Evolutionary conservation across 1,140 invertebrate species (phyloP), one percentile per base, ranked within the genome.

Genomic region (Drosophila malerkotliana): DNA sequence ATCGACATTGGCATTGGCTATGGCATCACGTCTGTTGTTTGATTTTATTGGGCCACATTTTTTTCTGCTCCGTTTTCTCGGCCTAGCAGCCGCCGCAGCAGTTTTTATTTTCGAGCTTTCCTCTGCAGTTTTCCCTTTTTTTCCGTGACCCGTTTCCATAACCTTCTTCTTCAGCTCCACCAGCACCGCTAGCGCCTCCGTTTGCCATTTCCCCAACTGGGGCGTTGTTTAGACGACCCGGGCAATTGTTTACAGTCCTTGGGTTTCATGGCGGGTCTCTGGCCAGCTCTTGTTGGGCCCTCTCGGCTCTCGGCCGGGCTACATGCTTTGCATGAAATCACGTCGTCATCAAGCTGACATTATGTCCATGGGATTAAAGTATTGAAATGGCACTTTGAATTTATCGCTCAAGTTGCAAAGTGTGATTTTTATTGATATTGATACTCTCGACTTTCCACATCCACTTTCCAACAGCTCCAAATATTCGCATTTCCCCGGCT

Each of bases 291-390:
- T 30, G 62, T 69, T 56, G 63, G 63, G 51, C 32, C 30, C 52
- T 49, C 52, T 9, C 66, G 26, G 26, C 26, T 28, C 26, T 28
- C 26, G 26, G 26, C 26, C 26, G 26, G 72, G 73, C 56, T 54
- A 88, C 83, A 89, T 83, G 83, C 79, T 83, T 83, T 88, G 84
- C 83, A 88, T 88, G 79, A 83, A 88, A 88, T 88, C 83, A 88
- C 83, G 84, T 89, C 84, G 84, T 88, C 83, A 88, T 88, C 83
- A 88, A 73, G 83, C 84, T 67, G 72, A 88, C 84, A 88, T 88
- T 88, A 77, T 88, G 76, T 88, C 79, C 84, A 68, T 83, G 83
- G 83, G 83, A 88, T 88, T 89, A 88, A 89, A 88, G 83, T 79
- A 83, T 87, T 76, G 72, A 49, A 88, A 83, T 88, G 83, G 64